A percentile compares a stretch with the other conserved stretches of the same genome.
phyloP scores from a whole-genome alignment of 2,113 vertebrate species.

The Lophochroa leadbeateri region DNA sequence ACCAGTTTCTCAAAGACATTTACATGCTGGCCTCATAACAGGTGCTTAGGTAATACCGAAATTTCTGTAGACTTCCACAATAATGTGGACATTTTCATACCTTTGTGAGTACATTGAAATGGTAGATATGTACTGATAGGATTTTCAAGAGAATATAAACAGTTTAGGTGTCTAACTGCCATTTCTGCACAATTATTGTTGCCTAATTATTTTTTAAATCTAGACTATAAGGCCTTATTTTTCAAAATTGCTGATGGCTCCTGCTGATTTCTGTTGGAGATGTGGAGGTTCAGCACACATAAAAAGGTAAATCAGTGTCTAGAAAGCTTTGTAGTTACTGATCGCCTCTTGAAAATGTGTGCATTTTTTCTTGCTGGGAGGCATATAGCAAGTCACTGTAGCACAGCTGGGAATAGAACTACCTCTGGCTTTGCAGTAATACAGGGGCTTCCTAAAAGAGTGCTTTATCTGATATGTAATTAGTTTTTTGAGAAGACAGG shows the following conservation, averaged over 20 bases:
- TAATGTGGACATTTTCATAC: not conserved
- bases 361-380: not conserved
- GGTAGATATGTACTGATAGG: not conserved
- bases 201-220: not conserved
- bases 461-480: conserved; percentile 32
- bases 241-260: not conserved
- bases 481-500: not conserved
- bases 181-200: not conserved
- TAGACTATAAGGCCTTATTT: not conserved
- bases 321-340: not conserved
- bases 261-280: not conserved
- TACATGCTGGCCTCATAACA: not conserved
- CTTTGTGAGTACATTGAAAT: not conserved
- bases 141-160: not conserved
- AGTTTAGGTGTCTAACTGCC: not conserved
- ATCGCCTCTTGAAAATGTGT: not conserved
- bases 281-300: not conserved
- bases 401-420: conserved; percentile 5
- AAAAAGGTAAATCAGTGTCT: not conserved
- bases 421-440: not conserved
- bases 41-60: not conserved
- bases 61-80: not conserved
- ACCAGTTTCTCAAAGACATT: not conserved
- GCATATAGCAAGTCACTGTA: not conserved
- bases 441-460: not conserved